Evolutionary conservation across 2,113 vertebrate species (phyloP).

Genomic region (Pelecanus crispus): DNA sequence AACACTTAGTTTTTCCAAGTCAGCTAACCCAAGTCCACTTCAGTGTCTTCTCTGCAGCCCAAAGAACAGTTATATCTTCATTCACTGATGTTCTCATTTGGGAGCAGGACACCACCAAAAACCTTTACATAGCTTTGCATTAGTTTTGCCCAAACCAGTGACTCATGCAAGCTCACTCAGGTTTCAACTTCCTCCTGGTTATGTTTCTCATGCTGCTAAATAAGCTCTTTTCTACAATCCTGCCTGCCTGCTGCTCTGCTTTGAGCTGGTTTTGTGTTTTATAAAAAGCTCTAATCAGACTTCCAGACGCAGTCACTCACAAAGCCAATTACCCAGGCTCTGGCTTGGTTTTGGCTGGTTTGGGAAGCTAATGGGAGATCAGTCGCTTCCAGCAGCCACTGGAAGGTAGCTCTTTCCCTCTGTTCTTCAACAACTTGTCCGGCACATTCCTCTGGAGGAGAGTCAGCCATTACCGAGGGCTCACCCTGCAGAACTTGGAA

Average conservation of each 20-base stretch:
- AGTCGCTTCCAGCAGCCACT: background rate
- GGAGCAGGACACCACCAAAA: no score
- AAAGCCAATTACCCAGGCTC: background rate
- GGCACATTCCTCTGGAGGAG: background rate
- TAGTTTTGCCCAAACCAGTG: background rate
- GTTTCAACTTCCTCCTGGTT: background rate
- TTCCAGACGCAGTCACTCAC: background rate
- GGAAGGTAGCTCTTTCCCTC: background rate
- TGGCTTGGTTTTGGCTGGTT: background rate
- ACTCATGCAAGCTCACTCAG: background rate
- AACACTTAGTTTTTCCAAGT: background rate
- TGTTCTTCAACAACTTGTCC: fast-evolving
- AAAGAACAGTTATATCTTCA: background rate
- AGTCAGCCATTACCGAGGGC: background rate
- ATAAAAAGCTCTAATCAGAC: background rate
- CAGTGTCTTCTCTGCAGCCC: background rate
- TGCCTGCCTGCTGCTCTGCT: background rate
- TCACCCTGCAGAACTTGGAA: background rate
- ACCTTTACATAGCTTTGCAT: fast-evolving
- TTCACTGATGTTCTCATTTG: background rate
- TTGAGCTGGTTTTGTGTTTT: background rate
- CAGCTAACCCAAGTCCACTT: background rate
- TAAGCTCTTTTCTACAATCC: background rate
- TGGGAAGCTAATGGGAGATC: background rate
- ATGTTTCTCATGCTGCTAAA: background rate